Evolutionary conservation across 2,797 vertebrate species (phyloP).

Genomic region (Graptemys geographica): DNA sequence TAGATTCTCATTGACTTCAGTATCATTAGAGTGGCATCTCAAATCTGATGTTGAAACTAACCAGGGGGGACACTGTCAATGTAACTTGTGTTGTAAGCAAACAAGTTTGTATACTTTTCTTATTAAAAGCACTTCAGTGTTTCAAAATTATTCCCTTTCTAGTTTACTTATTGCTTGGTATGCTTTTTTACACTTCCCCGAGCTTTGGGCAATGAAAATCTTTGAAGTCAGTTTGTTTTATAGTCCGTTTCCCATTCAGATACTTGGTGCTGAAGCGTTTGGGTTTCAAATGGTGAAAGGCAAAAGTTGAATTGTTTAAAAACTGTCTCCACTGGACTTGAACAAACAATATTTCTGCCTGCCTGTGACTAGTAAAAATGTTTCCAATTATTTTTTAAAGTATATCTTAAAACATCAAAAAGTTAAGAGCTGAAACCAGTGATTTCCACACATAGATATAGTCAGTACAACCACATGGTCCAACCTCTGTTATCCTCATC

Average conservation of each 20-base stretch:
- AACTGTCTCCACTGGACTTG: conserved; percentile 62
- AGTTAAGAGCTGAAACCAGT: conserved; percentile 32
- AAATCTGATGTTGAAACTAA: background rate
- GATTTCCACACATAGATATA: conserved; percentile 17
- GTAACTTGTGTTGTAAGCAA: fast-evolving
- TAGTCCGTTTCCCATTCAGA: conserved; percentile 32
- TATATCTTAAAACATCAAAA: conserved; percentile 41
- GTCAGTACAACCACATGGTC: background rate
- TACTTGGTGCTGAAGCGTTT: conserved; percentile 49
- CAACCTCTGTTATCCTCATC: background rate
- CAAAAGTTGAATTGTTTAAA: conserved; percentile 64
- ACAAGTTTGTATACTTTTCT: background rate
- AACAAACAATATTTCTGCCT: conserved; percentile 67
- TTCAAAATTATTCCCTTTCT: background rate
- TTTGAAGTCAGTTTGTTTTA: conserved; percentile 36
- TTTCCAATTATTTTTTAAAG: conserved; percentile 46
- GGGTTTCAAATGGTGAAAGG: conserved; percentile 61
- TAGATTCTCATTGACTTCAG: fast-evolving
- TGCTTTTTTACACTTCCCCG: background rate
- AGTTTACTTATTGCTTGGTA: conserved; percentile 53
- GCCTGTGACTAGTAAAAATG: conserved; percentile 50
- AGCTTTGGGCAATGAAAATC: background rate
- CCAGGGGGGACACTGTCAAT: fast-evolving
- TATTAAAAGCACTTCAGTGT: background rate
- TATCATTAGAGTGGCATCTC: background rate